These are phyloP conservation scores for Chamaetylas fuelleborni DNA, from an alignment of 2,113 vertebrate species.

Conservation along the genomic window DNA sequence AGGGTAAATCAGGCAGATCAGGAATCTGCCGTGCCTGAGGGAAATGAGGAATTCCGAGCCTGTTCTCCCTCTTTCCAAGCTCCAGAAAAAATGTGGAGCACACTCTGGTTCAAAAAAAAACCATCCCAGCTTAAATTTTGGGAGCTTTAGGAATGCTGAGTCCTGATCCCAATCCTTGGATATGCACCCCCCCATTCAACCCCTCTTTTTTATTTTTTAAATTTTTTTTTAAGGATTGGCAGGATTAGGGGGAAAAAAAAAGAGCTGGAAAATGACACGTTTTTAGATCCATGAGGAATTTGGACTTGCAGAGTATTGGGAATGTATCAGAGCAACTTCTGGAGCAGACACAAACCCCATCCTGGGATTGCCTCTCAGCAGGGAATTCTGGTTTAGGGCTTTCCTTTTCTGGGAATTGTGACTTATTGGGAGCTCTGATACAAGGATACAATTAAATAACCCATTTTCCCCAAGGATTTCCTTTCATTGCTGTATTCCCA, in stretches of 20 bases:
- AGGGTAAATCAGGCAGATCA: not conserved
- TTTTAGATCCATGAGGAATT: not conserved
- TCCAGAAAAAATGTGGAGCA: not conserved
- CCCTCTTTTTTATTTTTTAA: no score
- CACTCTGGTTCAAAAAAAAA: not conserved
- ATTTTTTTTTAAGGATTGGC: not conserved
- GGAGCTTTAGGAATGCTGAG: not conserved
- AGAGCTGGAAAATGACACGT: rapidly evolving
- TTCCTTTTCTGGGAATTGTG: not conserved
- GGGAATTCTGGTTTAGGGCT: not conserved
- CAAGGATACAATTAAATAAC: rapidly evolving
- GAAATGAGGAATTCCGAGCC: not conserved
- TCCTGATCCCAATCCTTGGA: not conserved
- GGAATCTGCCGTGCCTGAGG: not conserved
- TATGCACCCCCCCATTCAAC: rapidly evolving
- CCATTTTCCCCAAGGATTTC: not conserved
- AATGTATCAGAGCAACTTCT: no score
- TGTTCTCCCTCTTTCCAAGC: not conserved
- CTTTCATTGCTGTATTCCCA: not conserved
- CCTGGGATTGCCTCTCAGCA: not conserved
- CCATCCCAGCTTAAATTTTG: not conserved
- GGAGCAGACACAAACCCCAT: not conserved
- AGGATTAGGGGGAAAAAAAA: not conserved
- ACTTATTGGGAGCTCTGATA: not conserved
- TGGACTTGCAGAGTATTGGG: not conserved